phyloP scores from a whole-genome alignment of 2,888 invertebrate species.

The Apamea epomidion region DNA sequence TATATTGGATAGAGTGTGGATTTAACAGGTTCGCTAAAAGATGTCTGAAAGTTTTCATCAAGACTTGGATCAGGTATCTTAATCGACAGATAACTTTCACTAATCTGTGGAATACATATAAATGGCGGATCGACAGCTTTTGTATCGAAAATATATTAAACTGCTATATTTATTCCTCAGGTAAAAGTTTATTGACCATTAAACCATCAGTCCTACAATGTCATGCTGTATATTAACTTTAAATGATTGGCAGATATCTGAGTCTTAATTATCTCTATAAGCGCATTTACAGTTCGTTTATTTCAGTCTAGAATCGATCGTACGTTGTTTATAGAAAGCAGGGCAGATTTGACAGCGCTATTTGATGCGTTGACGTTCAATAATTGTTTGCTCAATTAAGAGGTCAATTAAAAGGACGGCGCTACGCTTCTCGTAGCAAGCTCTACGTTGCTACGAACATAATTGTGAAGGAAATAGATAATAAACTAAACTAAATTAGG shows the following conservation, averaged over 20 bases:
- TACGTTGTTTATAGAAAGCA: background rate
- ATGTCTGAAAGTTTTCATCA: background rate
- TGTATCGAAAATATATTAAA: background rate
- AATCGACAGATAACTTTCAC: background rate
- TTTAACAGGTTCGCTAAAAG: background rate
- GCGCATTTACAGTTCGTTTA: conserved; percentile 1
- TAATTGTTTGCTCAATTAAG: conserved; percentile 28
- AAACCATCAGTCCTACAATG: background rate
- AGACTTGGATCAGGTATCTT: background rate
- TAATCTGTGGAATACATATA: background rate
- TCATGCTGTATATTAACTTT: background rate
- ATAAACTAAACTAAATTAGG: conserved; percentile 15
- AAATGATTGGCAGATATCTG: background rate
- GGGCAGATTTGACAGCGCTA: background rate
- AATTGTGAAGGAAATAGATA: background rate
- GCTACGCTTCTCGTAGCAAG: conserved; percentile 29
- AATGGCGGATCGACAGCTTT: background rate
- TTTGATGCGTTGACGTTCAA: conserved; percentile 36
- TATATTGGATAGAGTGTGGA: background rate
- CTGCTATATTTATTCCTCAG: background rate
- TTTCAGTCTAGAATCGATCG: conserved; percentile 16
- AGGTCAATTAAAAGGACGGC: too few species aligned
- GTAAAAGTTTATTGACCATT: background rate
- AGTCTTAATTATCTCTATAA: conserved; percentile 1
- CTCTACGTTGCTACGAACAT: conserved; percentile 8